Evolutionary conservation across 1,140 invertebrate genomes (phyloP).

Genomic region (Ooceraea biroi): DNA sequence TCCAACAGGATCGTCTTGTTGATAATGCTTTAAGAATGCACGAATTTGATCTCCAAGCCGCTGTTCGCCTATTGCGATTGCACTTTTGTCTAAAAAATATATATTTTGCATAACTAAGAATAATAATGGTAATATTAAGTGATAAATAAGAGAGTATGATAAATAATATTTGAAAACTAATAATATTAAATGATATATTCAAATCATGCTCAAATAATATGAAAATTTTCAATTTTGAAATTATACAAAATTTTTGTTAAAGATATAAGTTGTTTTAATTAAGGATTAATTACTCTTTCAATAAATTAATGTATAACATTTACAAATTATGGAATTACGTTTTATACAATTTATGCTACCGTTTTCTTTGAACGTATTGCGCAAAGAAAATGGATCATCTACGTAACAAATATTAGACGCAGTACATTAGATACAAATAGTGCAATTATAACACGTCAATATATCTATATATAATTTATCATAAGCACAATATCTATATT

Average conservation of each 20-base stretch:
- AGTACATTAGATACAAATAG: no score
- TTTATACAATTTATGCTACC: background rate
- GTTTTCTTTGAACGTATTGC: slow-evolving; percentile 37
- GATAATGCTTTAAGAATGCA: slow-evolving; percentile 92
- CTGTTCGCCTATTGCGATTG: slow-evolving; percentile 87
- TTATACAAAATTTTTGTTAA: no score
- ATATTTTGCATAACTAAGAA: background rate
- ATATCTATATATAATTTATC: background rate
- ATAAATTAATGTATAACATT: background rate
- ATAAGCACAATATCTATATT: background rate
- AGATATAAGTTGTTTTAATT: no score
- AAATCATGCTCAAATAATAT: background rate
- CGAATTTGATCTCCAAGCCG: slow-evolving; percentile 91
- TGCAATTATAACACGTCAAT: background rate
- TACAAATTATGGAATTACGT: background rate
- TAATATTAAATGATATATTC: background rate
- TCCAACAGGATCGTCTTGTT: slow-evolving; percentile 92
- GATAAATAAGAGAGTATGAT: slow-evolving; percentile 1
- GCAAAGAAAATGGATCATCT: slow-evolving; percentile 30
- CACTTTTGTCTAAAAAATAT: slow-evolving; percentile 22
- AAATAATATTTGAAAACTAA: no score
- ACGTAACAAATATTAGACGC: background rate
- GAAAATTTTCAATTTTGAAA: background rate
- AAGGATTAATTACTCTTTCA: no score
- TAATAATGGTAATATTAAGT: background rate